Evolutionary conservation across 1,140 invertebrate genomes (phyloP).

Genomic region (Chlorops oryzae): DNA sequence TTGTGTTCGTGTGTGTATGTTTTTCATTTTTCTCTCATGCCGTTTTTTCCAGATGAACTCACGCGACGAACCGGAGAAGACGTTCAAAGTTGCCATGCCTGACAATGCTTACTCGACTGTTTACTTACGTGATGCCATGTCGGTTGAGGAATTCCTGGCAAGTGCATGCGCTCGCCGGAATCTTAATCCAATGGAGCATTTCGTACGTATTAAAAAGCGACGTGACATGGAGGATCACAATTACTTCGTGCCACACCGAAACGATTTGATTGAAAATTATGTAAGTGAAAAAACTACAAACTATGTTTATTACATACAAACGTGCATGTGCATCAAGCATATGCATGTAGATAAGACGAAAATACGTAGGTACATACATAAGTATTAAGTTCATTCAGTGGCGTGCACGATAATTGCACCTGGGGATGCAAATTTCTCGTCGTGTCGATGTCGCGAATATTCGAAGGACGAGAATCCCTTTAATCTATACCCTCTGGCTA

Average conservation of each 20-base stretch:
- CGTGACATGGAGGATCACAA: conserved; percentile 92
- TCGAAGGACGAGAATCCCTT: too few species aligned
- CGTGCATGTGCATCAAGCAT: too few species aligned
- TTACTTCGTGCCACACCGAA: conserved; percentile 89
- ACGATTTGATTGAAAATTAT: conserved; percentile 90
- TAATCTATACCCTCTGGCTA: too few species aligned
- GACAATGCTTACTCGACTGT: conserved; percentile 74
- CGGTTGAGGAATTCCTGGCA: conserved; percentile 90
- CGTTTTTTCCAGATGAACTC: conserved; percentile 61
- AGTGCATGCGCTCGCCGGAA: conserved; percentile 84
- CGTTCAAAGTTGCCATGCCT: conserved; percentile 82
- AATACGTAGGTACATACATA: too few species aligned
- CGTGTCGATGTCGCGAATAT: too few species aligned
- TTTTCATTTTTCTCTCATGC: conserved; percentile 23
- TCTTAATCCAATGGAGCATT: conserved; percentile 90
- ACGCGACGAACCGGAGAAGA: conserved; percentile 76
- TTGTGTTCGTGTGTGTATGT: neutral
- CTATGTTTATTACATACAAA: neutral
- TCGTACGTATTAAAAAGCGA: conserved; percentile 89
- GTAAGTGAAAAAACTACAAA: conserved; percentile 68
- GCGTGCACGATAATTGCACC: too few species aligned
- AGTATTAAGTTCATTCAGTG: too few species aligned
- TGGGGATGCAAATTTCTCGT: too few species aligned
- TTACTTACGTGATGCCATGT: conserved; percentile 82
- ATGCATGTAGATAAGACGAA: too few species aligned